These are phyloP conservation scores for Cyclopterus lumpus DNA, from an alignment of 2,797 vertebrate genomes.

Conservation along the genomic window DNA sequence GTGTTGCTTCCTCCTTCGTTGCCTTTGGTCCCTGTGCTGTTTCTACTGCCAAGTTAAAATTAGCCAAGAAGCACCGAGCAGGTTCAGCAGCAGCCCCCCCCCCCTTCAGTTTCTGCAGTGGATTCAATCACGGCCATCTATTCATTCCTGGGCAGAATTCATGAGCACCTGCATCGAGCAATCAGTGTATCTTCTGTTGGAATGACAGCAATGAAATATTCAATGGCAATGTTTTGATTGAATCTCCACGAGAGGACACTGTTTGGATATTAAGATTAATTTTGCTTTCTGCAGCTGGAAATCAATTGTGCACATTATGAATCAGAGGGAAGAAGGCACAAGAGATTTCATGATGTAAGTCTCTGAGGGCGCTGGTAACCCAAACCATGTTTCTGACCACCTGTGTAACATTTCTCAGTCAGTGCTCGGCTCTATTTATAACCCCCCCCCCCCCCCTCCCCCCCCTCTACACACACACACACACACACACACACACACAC, in stretches of 20 bases:
- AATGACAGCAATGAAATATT: not conserved
- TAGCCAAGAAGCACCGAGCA: conserved; percentile 62
- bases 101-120: not conserved
- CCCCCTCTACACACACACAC: conserved; percentile 44
- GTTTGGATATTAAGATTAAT: not conserved
- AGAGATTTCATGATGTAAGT: conserved; percentile 17
- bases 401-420: conserved; percentile 63
- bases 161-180: not conserved
- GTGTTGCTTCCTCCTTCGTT: conserved; percentile 19
- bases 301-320: not conserved
- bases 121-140: conserved; percentile 2
- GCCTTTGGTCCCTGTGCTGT: conserved; percentile 28
- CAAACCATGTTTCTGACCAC: conserved; percentile 62
- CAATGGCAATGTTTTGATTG: not conserved
- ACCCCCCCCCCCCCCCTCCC: no score
- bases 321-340: not conserved
- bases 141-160: not conserved
- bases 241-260: conserved; percentile 54
- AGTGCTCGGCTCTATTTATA: conserved; percentile 68
- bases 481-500: conserved; percentile 39
- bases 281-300: conserved; percentile 12
- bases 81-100: conserved; percentile 34
- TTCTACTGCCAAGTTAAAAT: conserved; percentile 68
- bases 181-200: not conserved
- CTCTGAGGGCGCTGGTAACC: conserved; percentile 42